Percentiles rank a stretch among this genome's conserved stretches.
phyloP scores from a whole-genome alignment of 37 sponge, comb jelly and placozoan genomes.

The Diacarnus erythraeanus region DNA sequence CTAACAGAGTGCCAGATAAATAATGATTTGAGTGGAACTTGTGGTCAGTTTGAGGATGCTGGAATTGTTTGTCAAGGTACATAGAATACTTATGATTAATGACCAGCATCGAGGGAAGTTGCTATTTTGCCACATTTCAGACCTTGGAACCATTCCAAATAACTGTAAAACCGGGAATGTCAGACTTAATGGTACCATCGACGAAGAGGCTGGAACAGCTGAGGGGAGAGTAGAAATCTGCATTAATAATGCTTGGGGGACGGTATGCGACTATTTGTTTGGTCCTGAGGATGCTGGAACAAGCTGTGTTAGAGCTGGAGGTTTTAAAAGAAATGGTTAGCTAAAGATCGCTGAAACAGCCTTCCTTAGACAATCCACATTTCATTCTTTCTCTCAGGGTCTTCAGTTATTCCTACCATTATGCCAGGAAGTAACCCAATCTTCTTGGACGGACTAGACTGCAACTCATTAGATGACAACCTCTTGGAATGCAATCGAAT shows the following conservation, averaged over 20 bases:
- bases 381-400: slow-evolving; percentile 1
- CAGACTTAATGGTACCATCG: slow-evolving; percentile 8
- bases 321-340: slow-evolving; percentile 12
- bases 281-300: slow-evolving; percentile 20
- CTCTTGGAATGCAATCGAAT: neutral
- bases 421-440: slow-evolving; percentile 14
- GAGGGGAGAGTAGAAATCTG: slow-evolving; percentile 53
- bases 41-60: slow-evolving; percentile 33
- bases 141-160: neutral
- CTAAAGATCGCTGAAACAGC: neutral
- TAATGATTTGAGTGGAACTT: neutral
- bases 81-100: no score
- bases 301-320: slow-evolving; percentile 17
- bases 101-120: no score
- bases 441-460: slow-evolving; percentile 17
- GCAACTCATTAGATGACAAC: neutral
- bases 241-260: slow-evolving; percentile 61
- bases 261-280: slow-evolving; percentile 26
- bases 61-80: slow-evolving; percentile 38
- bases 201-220: neutral
- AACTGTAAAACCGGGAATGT: slow-evolving; percentile 31
- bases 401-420: neutral
- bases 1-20: slow-evolving; percentile 7
- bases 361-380: neutral
- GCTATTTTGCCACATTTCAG: neutral